Evolutionary conservation across 1,140 invertebrate species (phyloP).

Genomic region (Scaptomyza montana): DNA sequence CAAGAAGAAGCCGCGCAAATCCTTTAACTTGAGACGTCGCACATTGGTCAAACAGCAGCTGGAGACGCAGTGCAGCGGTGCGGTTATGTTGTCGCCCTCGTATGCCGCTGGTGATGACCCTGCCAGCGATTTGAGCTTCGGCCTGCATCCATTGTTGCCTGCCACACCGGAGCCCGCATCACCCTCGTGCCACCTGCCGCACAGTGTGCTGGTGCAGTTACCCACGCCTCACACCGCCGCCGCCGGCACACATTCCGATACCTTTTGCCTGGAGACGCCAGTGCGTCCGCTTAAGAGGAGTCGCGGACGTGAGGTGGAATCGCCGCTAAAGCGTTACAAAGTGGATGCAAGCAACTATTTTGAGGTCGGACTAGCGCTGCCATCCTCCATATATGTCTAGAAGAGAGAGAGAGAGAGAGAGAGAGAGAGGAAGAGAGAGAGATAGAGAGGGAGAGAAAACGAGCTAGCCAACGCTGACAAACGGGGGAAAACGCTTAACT

Average conservation of each 20-base stretch:
- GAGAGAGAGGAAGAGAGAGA: slow-evolving; percentile 3
- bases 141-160: slow-evolving; percentile 29
- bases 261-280: slow-evolving; percentile 67
- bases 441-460: slow-evolving; percentile 6
- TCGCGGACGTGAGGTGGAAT: slow-evolving; percentile 35
- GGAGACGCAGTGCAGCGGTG: slow-evolving; percentile 31
- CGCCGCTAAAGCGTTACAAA: slow-evolving; percentile 71
- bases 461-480: slow-evolving; percentile 70
- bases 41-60: slow-evolving; percentile 75
- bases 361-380: slow-evolving; percentile 76
- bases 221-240: slow-evolving; percentile 35
- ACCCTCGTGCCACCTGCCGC: slow-evolving; percentile 36
- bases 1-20: slow-evolving; percentile 69
- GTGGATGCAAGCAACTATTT: slow-evolving; percentile 74
- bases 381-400: slow-evolving; percentile 76
- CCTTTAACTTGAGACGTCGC: slow-evolving; percentile 74
- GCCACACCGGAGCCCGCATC: slow-evolving; percentile 55
- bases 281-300: slow-evolving; percentile 49
- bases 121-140: slow-evolving; percentile 76
- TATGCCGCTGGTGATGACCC: slow-evolving; percentile 81
- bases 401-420: not conserved
- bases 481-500: slow-evolving; percentile 82
- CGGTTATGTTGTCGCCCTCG: slow-evolving; percentile 70
- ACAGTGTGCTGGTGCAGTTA: slow-evolving; percentile 41
- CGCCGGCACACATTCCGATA: slow-evolving; percentile 21